A percentile compares a stretch with the other conserved stretches of the same genome.
Conservation (phyloP, 2,888 invertebrate species). For the Sminthurides aquaticus region DNA sequence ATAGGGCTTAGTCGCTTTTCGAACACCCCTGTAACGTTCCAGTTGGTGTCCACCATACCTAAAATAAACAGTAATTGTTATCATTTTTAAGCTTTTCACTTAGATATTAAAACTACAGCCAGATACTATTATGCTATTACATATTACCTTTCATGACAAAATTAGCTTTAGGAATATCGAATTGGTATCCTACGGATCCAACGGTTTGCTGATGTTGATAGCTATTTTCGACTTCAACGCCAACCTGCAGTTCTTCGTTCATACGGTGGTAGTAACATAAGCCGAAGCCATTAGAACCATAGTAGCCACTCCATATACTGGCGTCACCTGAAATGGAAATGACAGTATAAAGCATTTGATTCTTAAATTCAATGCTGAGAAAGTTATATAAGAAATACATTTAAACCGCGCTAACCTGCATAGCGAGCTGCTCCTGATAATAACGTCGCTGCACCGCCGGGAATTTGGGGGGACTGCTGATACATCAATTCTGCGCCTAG, state of each 20-base stretch:
- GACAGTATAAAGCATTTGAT: conserved; percentile 20
- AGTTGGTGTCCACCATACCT: conserved; percentile 41
- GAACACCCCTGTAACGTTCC: conserved; percentile 41
- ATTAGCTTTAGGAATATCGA: conserved; percentile 90
- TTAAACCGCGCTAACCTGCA: too few species aligned
- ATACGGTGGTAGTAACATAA: conserved; percentile 90
- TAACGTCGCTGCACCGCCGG: conserved; percentile 81
- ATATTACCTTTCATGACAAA: conserved; percentile 78
- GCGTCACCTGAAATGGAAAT: conserved; percentile 50
- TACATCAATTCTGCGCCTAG: conserved; percentile 88
- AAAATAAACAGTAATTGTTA: neutral
- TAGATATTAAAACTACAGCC: too few species aligned
- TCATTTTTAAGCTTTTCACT: too few species aligned
- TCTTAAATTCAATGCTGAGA: too few species aligned
- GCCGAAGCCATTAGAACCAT: conserved; percentile 72
- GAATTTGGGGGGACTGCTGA: conserved; percentile 75
- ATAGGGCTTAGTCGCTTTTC: conserved; percentile 39
- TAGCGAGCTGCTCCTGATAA: conserved; percentile 79
- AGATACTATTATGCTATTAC: too few species aligned
- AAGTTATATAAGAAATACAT: neutral
- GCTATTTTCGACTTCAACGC: conserved; percentile 91
- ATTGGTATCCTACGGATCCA: conserved; percentile 87
- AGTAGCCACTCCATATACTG: conserved; percentile 50
- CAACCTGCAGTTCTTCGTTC: conserved; percentile 81
- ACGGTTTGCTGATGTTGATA: conserved; percentile 76